Conservation (phyloP, 2,113 vertebrate species). For the Willisornis vidua region DNA sequence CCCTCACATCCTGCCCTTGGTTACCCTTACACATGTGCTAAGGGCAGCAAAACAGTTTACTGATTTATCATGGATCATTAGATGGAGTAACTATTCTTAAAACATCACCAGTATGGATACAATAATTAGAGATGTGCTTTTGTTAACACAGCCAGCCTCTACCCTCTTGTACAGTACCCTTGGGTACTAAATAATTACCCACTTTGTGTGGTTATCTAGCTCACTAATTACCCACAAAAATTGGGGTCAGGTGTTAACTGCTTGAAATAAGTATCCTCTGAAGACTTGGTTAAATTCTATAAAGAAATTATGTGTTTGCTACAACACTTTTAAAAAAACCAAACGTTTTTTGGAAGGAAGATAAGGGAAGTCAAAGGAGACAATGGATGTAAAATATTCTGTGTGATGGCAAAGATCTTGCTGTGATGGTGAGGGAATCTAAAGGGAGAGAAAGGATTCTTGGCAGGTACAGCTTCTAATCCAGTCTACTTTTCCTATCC, state of each 20-base stretch:
- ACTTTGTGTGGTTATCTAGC: conserved; percentile 84
- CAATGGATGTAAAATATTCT: background rate
- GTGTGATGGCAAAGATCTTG: background rate
- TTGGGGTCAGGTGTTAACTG: conserved; percentile 87
- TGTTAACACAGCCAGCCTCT: conserved; percentile 79
- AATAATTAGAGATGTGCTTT: conserved; percentile 84
- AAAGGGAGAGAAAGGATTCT: background rate
- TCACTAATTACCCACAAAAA: conserved; percentile 87
- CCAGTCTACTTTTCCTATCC: conserved; percentile 44
- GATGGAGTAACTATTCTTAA: conserved; percentile 73
- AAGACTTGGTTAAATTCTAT: conserved; percentile 70
- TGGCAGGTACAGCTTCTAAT: conserved; percentile 14
- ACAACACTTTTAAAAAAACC: conserved; percentile 68
- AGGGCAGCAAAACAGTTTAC: conserved; percentile 56
- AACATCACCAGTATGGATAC: conserved; percentile 69
- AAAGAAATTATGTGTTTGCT: conserved; percentile 76
- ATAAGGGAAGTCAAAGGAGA: background rate
- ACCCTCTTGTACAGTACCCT: conserved; percentile 79
- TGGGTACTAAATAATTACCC: conserved; percentile 86
- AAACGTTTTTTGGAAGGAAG: background rate
- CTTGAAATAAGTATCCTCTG: conserved; percentile 83
- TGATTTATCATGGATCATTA: conserved; percentile 73
- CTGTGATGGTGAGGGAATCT: background rate
- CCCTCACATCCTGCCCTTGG: background rate
- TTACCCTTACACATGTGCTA: background rate